A percentile compares a stretch with the other conserved stretches of the same genome.
Conservation (phyloP, 2,113 vertebrate species). For the Probosciger aterrimus region DNA sequence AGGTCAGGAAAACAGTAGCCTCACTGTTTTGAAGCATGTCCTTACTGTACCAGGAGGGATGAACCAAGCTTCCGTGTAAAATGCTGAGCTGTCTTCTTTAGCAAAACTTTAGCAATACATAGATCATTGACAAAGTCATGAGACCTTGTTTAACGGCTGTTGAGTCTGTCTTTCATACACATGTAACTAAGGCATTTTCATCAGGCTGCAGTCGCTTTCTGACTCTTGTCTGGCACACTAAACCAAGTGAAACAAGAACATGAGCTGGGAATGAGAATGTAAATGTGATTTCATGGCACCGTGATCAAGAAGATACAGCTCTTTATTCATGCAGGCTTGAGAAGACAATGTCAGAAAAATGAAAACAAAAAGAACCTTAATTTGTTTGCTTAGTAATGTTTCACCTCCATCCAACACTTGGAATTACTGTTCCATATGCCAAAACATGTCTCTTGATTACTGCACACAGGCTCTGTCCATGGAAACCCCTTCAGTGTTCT, state of each 20-base stretch:
- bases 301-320: background rate
- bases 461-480: background rate
- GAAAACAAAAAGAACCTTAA: background rate
- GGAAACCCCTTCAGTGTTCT: background rate
- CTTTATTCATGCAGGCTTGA: background rate
- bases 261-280: background rate
- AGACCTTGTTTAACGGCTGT: background rate
- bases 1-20: background rate
- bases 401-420: background rate
- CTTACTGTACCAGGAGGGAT: background rate
- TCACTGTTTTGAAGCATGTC: background rate
- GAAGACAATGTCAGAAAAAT: background rate
- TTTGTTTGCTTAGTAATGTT: conserved; percentile 12
- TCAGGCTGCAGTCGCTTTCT: background rate
- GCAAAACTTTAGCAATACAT: background rate
- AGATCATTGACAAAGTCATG: background rate
- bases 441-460: background rate
- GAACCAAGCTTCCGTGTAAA: background rate
- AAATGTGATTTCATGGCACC: conserved; percentile 42
- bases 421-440: background rate
- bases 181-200: background rate
- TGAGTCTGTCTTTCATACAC: background rate
- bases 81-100: background rate
- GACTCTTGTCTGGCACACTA: background rate
- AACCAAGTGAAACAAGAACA: conserved; percentile 6